Percentiles rank a stretch among this genome's conserved stretches.
phyloP scores from a whole-genome alignment of 2,888 invertebrate species.

The Agriopis aurantiaria region DNA sequence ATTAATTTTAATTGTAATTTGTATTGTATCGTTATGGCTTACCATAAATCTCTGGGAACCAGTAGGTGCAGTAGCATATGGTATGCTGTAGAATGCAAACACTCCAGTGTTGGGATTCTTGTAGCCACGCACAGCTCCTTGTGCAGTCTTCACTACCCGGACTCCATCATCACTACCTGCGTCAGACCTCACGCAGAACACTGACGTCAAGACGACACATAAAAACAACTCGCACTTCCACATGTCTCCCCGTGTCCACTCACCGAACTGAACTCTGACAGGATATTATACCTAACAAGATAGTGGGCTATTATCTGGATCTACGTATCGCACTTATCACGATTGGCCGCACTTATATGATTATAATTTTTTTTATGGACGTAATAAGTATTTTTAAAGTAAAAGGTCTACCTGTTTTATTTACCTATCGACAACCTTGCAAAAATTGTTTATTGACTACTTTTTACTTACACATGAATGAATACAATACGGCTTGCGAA shows the following conservation, averaged over 20 bases:
- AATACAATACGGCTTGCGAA: too few species aligned
- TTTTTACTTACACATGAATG: too few species aligned
- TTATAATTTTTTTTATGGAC: not conserved
- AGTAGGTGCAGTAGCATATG: slow-evolving; percentile 68
- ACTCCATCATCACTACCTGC: slow-evolving; percentile 33
- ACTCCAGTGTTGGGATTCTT: slow-evolving; percentile 49
- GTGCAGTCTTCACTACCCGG: slow-evolving; percentile 49
- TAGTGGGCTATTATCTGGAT: not conserved
- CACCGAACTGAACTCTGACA: not conserved
- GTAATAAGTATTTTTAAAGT: too few species aligned
- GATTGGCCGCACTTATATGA: not conserved
- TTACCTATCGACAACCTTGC: too few species aligned
- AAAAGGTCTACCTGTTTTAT: too few species aligned
- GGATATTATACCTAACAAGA: not conserved
- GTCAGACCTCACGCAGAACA: slow-evolving; percentile 11
- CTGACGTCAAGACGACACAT: slow-evolving; percentile 5
- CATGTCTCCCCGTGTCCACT: slow-evolving; percentile 13
- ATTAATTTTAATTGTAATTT: too few species aligned
- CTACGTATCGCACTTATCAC: not conserved
- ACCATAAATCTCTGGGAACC: slow-evolving; percentile 60
- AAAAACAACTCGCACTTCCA: slow-evolving; percentile 17
- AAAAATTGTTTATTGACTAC: too few species aligned
- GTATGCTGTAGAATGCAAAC: slow-evolving; percentile 62
- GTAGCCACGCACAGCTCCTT: slow-evolving; percentile 61
- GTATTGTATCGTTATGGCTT: slow-evolving; percentile 6